Conservation (phyloP, 92 coral and sea anemone genomes). For the Porites cylindrica region DNA sequence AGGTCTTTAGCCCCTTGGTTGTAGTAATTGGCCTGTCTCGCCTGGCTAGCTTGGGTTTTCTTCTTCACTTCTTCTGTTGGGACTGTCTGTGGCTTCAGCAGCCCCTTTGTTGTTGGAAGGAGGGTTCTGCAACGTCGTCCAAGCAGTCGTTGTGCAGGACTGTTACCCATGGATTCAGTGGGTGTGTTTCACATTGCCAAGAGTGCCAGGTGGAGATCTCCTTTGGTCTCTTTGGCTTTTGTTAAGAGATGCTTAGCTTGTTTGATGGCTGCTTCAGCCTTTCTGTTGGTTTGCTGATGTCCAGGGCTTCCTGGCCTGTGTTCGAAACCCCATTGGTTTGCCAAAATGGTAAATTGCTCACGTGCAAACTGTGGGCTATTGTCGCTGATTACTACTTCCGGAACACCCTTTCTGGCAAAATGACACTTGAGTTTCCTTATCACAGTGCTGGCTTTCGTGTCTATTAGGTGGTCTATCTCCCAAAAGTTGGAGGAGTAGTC, state of each 20-base stretch:
- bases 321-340: slow-evolving; percentile 58
- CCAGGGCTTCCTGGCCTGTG: slow-evolving; percentile 68
- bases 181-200: too few relatives aligned
- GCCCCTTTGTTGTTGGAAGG: too few relatives aligned
- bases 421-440: slow-evolving; percentile 70
- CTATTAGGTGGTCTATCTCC: slow-evolving; percentile 62
- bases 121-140: too few relatives aligned
- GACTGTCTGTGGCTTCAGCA: too few relatives aligned
- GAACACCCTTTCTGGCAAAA: slow-evolving; percentile 69
- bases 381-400: slow-evolving; percentile 65
- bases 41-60: too few relatives aligned
- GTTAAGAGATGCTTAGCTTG: slow-evolving; percentile 36
- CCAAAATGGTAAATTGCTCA: slow-evolving; percentile 49
- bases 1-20: too few relatives aligned
- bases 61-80: too few relatives aligned
- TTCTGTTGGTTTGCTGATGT: slow-evolving; percentile 67
- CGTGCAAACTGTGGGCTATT: slow-evolving; percentile 60
- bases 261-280: slow-evolving; percentile 65
- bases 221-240: slow-evolving; percentile 33
- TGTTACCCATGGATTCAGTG: too few relatives aligned
- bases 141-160: too few relatives aligned
- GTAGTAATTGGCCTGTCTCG: too few relatives aligned
- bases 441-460: slow-evolving; percentile 64
- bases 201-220: too few relatives aligned
- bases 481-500: slow-evolving; percentile 71